These are phyloP conservation scores for Thera obeliscata DNA, from an alignment of 2,888 invertebrate species.

Conservation along the genomic window DNA sequence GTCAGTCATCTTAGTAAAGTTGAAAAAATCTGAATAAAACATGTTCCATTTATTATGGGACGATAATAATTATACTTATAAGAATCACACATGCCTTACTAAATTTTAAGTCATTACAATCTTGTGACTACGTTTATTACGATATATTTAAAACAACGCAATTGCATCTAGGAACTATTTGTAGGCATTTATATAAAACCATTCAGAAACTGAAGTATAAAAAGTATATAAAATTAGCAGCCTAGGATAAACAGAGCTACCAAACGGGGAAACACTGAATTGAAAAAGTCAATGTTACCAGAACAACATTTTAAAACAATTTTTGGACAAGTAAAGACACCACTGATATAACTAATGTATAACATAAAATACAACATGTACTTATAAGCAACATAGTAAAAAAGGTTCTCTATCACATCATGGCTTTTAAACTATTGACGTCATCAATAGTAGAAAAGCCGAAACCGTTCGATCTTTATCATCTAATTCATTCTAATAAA, in stretches of 20 bases:
- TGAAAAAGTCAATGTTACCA: slow-evolving; percentile 15
- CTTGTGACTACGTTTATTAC: slow-evolving; percentile 16
- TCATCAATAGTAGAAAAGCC: slow-evolving; percentile 76
- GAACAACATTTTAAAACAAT: slow-evolving; percentile 18
- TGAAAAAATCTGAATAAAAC: no score
- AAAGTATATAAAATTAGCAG: slow-evolving; percentile 7
- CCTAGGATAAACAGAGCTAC: slow-evolving; percentile 1
- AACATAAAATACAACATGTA: slow-evolving; percentile 34
- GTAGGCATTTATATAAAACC: slow-evolving; percentile 24
- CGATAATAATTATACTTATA: not conserved
- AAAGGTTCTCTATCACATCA: slow-evolving; percentile 50
- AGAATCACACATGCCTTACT: slow-evolving; percentile 21
- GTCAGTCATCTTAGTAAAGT: no score
- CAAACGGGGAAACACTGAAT: slow-evolving; percentile 15
- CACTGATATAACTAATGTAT: slow-evolving; percentile 27
- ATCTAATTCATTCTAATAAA: slow-evolving; percentile 60
- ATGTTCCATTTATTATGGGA: no score
- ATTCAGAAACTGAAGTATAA: slow-evolving; percentile 21
- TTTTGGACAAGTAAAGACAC: slow-evolving; percentile 20
- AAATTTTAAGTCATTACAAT: not conserved
- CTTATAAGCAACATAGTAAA: slow-evolving; percentile 34
- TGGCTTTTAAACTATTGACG: slow-evolving; percentile 74
- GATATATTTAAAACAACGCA: slow-evolving; percentile 28
- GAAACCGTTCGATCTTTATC: slow-evolving; percentile 63
- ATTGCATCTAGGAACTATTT: slow-evolving; percentile 36